These are phyloP conservation scores for Nemurella pictetii DNA, from an alignment of 2,888 invertebrate genomes.

Conservation along the genomic window DNA sequence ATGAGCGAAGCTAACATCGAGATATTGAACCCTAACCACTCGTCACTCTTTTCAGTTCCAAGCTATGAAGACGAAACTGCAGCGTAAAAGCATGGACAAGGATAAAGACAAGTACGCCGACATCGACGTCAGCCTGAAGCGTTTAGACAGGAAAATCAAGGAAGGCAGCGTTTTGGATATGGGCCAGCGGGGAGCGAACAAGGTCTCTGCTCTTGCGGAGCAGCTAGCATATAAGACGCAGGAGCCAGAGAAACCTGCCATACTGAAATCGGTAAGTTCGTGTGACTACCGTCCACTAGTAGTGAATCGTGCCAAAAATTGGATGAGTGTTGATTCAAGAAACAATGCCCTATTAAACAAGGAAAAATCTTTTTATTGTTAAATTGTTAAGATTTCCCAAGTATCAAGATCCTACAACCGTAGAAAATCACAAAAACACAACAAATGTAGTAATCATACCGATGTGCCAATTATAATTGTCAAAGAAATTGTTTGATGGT, in stretches of 20 bases:
- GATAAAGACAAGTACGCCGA: slow-evolving; percentile 66
- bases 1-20: neutral
- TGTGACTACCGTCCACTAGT: too few species aligned
- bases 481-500: too few species aligned
- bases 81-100: slow-evolving; percentile 57
- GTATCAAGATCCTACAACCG: too few species aligned
- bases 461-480: too few species aligned
- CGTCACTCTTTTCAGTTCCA: slow-evolving; percentile 56
- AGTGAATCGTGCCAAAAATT: too few species aligned
- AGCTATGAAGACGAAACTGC: slow-evolving; percentile 66
- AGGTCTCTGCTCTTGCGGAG: slow-evolving; percentile 87
- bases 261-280: slow-evolving; percentile 61
- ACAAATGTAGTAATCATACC: too few species aligned
- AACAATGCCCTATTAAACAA: too few species aligned
- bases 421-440: too few species aligned
- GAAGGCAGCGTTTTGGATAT: slow-evolving; percentile 73
- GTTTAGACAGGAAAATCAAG: slow-evolving; percentile 71
- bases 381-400: too few species aligned
- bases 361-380: too few species aligned
- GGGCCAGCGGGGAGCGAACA: slow-evolving; percentile 66
- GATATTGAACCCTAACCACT: neutral
- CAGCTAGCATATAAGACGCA: slow-evolving; percentile 65
- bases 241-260: slow-evolving; percentile 54
- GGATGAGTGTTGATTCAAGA: too few species aligned
- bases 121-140: slow-evolving; percentile 72